Percentiles rank a stretch among this genome's conserved stretches.
These are phyloP conservation scores for Sphenodon punctatus DNA, from an alignment of 2,797 vertebrate genomes.

Conservation along the genomic window DNA sequence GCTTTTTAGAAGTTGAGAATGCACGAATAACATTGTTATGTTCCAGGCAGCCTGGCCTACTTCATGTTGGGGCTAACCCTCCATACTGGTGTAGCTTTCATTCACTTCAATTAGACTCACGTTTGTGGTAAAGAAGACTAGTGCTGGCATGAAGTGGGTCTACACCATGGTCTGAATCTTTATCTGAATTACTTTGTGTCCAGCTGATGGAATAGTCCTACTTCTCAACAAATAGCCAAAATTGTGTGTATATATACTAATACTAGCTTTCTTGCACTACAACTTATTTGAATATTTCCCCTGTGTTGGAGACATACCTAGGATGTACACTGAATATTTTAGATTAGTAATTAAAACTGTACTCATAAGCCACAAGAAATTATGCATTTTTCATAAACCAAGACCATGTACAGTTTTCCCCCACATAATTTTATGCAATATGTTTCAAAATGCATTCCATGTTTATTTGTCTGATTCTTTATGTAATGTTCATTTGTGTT, in stretches of 20 bases:
- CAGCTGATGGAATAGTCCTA: too few species aligned
- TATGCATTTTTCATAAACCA: slow-evolving; percentile 24
- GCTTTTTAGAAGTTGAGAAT: neutral
- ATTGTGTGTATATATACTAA: too few species aligned
- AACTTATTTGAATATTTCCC: neutral
- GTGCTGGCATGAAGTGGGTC: too few species aligned
- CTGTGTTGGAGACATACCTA: neutral
- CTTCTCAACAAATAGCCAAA: too few species aligned
- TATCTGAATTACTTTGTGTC: too few species aligned
- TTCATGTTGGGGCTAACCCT: too few species aligned
- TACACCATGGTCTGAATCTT: too few species aligned
- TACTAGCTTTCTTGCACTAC: neutral
- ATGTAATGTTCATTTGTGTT: slow-evolving; percentile 58
- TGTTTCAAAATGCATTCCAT: slow-evolving; percentile 60
- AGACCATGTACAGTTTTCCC: slow-evolving; percentile 29
- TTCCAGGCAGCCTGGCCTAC: too few species aligned
- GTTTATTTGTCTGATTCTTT: slow-evolving; percentile 56
- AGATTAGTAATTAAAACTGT: neutral
- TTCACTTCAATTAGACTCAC: too few species aligned
- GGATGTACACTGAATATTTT: accelerated
- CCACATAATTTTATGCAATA: slow-evolving; percentile 18
- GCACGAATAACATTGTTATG: too few species aligned
- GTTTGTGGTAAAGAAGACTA: too few species aligned
- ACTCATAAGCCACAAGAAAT: slow-evolving; percentile 21
- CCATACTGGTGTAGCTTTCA: too few species aligned